phyloP scores from a whole-genome alignment of 2,888 invertebrate species.

The Meiosimyza decipiens region DNA sequence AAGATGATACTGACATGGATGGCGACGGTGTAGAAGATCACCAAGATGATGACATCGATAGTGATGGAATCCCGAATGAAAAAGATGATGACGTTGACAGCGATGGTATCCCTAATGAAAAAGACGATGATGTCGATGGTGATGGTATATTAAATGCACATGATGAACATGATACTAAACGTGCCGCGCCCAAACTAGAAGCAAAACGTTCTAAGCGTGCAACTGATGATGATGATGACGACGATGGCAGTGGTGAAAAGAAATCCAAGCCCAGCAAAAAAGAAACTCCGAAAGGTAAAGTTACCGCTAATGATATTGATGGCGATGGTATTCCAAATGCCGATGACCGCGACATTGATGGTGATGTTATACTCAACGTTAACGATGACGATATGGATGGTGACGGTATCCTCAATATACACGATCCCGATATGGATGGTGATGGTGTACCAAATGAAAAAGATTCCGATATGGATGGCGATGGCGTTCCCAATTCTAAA shows the following conservation, averaged over 20 bases:
- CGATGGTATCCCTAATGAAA: slow-evolving; percentile 53
- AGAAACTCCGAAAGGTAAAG: not conserved
- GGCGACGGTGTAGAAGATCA: slow-evolving; percentile 48
- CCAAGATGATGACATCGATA: slow-evolving; percentile 48
- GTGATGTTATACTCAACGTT: slow-evolving; percentile 61
- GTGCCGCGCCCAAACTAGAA: slow-evolving; percentile 46
- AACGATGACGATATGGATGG: slow-evolving; percentile 54
- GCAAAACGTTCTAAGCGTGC: slow-evolving; percentile 45
- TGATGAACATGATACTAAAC: slow-evolving; percentile 37
- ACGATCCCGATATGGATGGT: slow-evolving; percentile 55
- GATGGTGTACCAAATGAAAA: slow-evolving; percentile 69
- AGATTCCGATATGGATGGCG: slow-evolving; percentile 60
- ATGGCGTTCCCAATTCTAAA: slow-evolving; percentile 47
- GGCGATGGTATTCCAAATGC: slow-evolving; percentile 69
- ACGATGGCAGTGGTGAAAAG: slow-evolving; percentile 36
- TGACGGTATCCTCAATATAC: slow-evolving; percentile 49
- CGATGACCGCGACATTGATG: slow-evolving; percentile 52
- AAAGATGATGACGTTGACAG: slow-evolving; percentile 57
- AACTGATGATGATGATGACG: slow-evolving; percentile 52
- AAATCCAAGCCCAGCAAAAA: slow-evolving; percentile 47
- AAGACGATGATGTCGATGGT: slow-evolving; percentile 52
- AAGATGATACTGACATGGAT: slow-evolving; percentile 45
- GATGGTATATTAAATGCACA: slow-evolving; percentile 48
- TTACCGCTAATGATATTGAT: slow-evolving; percentile 52
- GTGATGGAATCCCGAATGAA: slow-evolving; percentile 54